phyloP scores from a whole-genome alignment of 2,888 invertebrate genomes.

The Xestia xanthographa region DNA sequence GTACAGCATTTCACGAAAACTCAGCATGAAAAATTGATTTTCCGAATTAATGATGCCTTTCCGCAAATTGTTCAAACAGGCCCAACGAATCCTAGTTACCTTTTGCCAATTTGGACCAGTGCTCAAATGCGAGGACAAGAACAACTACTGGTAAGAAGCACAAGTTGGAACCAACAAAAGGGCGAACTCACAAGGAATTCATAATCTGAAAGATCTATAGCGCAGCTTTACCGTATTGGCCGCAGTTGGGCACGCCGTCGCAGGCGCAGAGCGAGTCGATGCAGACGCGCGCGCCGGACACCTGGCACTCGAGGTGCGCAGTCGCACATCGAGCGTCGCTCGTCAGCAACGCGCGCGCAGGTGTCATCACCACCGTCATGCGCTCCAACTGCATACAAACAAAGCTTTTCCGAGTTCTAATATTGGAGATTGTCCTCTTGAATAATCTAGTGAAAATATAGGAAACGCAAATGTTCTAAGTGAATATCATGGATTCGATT shows the following conservation, averaged over 20 bases:
- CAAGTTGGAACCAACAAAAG: neutral
- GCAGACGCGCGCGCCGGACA: conserved; percentile 82
- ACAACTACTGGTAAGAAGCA: neutral
- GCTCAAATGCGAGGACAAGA: neutral
- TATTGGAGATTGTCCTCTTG: neutral
- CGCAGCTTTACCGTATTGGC: conserved; percentile 76
- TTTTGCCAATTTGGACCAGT: neutral
- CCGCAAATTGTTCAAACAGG: neutral
- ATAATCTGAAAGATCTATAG: neutral
- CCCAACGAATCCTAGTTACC: neutral
- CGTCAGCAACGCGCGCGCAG: conserved; percentile 75
- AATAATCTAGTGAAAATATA: neutral
- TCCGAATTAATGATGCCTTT: neutral
- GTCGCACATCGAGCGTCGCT: conserved; percentile 69
- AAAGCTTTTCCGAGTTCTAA: conserved; percentile 1
- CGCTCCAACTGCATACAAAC: conserved; percentile 73
- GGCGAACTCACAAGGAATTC: neutral
- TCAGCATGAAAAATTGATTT: neutral
- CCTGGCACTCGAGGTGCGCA: conserved; percentile 82
- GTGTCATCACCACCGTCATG: conserved; percentile 82
- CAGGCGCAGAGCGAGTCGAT: conserved; percentile 82
- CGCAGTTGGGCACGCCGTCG: conserved; percentile 86
- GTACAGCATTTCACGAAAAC: neutral
- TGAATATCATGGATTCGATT: neutral
- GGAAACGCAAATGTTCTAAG: too few species aligned